Evolutionary conservation across 2,797 vertebrate species (phyloP).

Genomic region (Brachyrhaphis roseni): DNA sequence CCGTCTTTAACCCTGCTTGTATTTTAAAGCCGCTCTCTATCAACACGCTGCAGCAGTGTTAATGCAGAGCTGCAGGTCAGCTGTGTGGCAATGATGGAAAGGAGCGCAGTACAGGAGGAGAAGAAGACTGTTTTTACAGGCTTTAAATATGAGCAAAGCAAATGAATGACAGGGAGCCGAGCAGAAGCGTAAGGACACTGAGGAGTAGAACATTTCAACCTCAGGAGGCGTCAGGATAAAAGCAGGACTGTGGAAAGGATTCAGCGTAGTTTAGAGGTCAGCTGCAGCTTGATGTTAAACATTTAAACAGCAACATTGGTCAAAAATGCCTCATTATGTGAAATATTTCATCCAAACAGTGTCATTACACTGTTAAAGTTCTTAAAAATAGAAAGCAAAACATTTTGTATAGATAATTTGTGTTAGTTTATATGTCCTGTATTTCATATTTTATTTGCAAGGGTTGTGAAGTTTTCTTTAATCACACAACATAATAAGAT

Average conservation of each 20-base stretch:
- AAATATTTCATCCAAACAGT: not conserved
- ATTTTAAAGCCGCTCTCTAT: slow-evolving; percentile 64
- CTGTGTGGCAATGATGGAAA: slow-evolving; percentile 43
- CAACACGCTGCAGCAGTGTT: slow-evolving; percentile 55
- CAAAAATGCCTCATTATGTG: not conserved
- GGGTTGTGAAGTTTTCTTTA: not conserved
- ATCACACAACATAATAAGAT: not conserved
- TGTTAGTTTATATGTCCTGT: not conserved
- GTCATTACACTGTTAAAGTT: not conserved
- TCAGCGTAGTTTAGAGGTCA: slow-evolving; percentile 29
- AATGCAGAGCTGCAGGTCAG: slow-evolving; percentile 68
- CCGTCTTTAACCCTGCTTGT: slow-evolving; percentile 49
- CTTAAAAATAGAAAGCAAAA: not conserved
- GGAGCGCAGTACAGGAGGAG: slow-evolving; percentile 24
- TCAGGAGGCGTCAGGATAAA: slow-evolving; percentile 56
- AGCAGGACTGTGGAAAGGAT: slow-evolving; percentile 33
- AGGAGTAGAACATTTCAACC: slow-evolving; percentile 52
- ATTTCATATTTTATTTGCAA: not conserved
- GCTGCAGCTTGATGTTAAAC: slow-evolving; percentile 40
- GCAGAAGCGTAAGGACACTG: slow-evolving; percentile 52
- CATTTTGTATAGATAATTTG: not conserved
- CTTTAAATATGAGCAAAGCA: slow-evolving; percentile 61
- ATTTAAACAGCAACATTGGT: slow-evolving; percentile 32
- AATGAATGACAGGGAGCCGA: slow-evolving; percentile 64
- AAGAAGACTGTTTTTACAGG: slow-evolving; percentile 40